Percentiles rank a stretch among this genome's conserved stretches.
These are phyloP conservation scores for Myxocyprinus asiaticus DNA, from an alignment of 2,113 vertebrate species.

Conservation along the genomic window DNA sequence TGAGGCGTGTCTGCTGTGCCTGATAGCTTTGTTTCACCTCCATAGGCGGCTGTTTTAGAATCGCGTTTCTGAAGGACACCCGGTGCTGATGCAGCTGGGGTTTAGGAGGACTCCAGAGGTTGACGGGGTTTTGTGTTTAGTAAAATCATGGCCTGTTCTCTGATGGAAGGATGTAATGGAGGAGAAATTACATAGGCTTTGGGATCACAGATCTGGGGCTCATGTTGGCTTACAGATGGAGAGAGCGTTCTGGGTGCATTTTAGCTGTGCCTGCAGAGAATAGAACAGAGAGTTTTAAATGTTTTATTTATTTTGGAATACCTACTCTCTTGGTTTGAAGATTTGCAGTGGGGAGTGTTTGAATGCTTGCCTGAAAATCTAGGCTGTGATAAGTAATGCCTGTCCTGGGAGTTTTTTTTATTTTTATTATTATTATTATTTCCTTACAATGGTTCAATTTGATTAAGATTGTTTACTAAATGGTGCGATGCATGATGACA, in stretches of 20 bases:
- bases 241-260: background rate
- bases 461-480: background rate
- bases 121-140: slow-evolving; percentile 61
- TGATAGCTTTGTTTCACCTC: slow-evolving; percentile 72
- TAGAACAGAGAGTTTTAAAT: background rate
- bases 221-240: background rate
- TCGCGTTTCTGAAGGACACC: slow-evolving; percentile 61
- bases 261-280: background rate
- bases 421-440: too few relatives aligned
- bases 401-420: background rate
- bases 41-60: slow-evolving; percentile 62
- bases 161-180: slow-evolving; percentile 61
- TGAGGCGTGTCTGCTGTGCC: slow-evolving; percentile 68
- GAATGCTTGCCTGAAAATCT: background rate
- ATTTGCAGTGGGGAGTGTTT: background rate
- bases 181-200: slow-evolving; percentile 52
- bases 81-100: slow-evolving; percentile 51
- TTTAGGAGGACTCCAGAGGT: slow-evolving; percentile 50
- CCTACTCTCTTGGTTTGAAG: background rate
- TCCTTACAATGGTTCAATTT: background rate
- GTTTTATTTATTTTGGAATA: background rate
- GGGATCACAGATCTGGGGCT: slow-evolving; percentile 43
- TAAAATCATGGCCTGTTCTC: slow-evolving; percentile 60
- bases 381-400: background rate
- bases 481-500: too few relatives aligned